These are phyloP conservation scores for Lagenorhynchus albirostris DNA, from an alignment of 2,113 vertebrate genomes.

Conservation along the genomic window DNA sequence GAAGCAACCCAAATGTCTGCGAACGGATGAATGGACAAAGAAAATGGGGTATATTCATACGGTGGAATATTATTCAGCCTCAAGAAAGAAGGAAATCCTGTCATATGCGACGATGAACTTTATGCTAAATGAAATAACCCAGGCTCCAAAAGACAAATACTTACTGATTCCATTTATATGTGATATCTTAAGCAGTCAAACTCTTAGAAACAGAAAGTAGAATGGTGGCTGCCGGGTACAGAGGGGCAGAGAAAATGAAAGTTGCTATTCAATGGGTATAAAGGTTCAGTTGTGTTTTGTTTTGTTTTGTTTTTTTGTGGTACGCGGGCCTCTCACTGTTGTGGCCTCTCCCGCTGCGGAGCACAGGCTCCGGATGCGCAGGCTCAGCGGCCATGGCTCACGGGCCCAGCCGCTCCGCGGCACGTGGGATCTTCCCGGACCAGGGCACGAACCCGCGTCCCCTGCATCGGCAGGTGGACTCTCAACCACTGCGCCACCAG, in stretches of 20 bases:
- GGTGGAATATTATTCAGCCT: background rate
- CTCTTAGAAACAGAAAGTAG: background rate
- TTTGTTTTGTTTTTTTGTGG: too few relatives aligned
- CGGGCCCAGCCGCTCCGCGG: too few relatives aligned
- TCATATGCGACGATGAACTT: background rate
- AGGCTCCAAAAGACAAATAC: background rate
- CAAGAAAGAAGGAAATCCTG: background rate
- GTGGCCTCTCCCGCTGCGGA: too few relatives aligned
- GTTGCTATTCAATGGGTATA: background rate
- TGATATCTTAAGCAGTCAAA: background rate
- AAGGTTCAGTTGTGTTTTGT: background rate
- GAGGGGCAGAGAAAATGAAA: background rate
- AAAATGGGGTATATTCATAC: background rate
- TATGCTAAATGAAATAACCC: background rate
- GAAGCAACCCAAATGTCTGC: too few relatives aligned
- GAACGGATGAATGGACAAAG: background rate
- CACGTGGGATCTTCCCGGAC: too few relatives aligned
- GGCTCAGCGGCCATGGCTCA: too few relatives aligned
- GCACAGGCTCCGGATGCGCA: too few relatives aligned
- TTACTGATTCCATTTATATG: background rate
- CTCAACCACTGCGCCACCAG: too few relatives aligned
- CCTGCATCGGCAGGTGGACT: too few relatives aligned
- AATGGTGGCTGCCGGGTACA: background rate
- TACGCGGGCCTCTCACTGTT: too few relatives aligned
- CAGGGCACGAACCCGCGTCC: too few relatives aligned